Base-by-base conservation (phyloP, 2,113 vertebrate genomes). In the Callaeas wilsoni region DNA sequence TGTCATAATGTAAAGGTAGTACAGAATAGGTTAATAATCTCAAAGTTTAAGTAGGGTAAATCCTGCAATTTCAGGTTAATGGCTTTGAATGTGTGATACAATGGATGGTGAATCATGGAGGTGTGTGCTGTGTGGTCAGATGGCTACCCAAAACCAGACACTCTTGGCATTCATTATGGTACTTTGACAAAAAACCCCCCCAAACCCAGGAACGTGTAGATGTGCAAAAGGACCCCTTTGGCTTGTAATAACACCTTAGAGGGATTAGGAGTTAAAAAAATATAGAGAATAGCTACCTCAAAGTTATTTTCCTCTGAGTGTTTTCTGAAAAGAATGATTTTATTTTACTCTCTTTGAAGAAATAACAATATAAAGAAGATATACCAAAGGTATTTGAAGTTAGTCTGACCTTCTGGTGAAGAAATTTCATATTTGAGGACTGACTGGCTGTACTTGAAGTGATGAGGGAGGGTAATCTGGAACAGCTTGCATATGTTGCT, bases 141-240 rank as follows among this genome's bases (percentile, higher is more conserved):
- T 62, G 39, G 7, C 5, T 84, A 25, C 10, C 13, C 3, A 22
- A 74, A 90, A 25, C 0, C n/a, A 42, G 0, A 1, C 12, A 16
- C 1, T 70, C 13, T 49, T 42, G 27, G 10, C 41, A 86, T 42
- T 11, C 17, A 13, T 56, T 71, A 12, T 12, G 18, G 7, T 17
- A 78, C 6, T 42, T 64, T 12, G 39, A 47, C 30, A 60, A 53
- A 57, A 47, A 16, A 41, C 41, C 41, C 41, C 41, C 41, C 10
- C 41, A 74, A 63, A 39, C 4, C 0, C 13, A 33, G 23, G 20
- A 71, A 76, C 4, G 3, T 6, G 5, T 16, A 59, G 21, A 35
- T 22, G 7, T 67, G 17, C 25, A 84, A 17, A 6, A 35, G 21
- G 47, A 35, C 5, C 3, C 1, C 7, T 86, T 86, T 59, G 10